A percentile compares a stretch with the other conserved stretches of the same genome.
Evolutionary conservation across 2,888 invertebrate species (phyloP).

Genomic region (Xestia rhomboidea): DNA sequence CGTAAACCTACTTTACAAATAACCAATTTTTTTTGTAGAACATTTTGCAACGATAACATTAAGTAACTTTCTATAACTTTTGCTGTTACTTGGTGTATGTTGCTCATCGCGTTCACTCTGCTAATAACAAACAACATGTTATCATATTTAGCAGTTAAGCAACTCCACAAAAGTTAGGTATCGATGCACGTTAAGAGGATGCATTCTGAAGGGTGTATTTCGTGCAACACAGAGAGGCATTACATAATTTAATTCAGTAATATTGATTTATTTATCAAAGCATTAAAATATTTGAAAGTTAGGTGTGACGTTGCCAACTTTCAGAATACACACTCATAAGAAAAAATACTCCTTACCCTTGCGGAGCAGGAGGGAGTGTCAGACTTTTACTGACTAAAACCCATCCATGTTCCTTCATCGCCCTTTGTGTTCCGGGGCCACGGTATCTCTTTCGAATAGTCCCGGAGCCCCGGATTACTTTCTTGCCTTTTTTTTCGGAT

Average conservation of each 20-base stretch:
- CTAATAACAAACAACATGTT: not conserved
- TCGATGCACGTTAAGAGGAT: not conserved
- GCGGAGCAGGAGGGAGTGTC: too few relatives aligned
- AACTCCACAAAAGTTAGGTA: not conserved
- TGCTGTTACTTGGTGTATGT: not conserved
- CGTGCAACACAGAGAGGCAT: not conserved
- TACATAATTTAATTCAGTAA: not conserved
- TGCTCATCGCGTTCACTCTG: not conserved
- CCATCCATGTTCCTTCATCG: too few relatives aligned
- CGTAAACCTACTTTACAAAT: too few relatives aligned
- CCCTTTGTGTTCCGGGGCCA: too few relatives aligned
- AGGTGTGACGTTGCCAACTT: not conserved
- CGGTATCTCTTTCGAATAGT: too few relatives aligned
- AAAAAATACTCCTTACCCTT: too few relatives aligned
- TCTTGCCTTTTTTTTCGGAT: too few relatives aligned
- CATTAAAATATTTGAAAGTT: not conserved
- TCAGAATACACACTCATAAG: not conserved
- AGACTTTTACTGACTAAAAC: too few relatives aligned
- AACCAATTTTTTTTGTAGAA: not conserved
- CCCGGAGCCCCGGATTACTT: too few relatives aligned
- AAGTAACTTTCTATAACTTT: not conserved
- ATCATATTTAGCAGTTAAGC: not conserved
- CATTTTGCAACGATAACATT: not conserved
- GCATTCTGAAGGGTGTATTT: not conserved
- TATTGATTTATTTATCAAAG: not conserved